Base-by-base conservation (phyloP, 2,113 vertebrate genomes). In the Macaca mulatta region DNA sequence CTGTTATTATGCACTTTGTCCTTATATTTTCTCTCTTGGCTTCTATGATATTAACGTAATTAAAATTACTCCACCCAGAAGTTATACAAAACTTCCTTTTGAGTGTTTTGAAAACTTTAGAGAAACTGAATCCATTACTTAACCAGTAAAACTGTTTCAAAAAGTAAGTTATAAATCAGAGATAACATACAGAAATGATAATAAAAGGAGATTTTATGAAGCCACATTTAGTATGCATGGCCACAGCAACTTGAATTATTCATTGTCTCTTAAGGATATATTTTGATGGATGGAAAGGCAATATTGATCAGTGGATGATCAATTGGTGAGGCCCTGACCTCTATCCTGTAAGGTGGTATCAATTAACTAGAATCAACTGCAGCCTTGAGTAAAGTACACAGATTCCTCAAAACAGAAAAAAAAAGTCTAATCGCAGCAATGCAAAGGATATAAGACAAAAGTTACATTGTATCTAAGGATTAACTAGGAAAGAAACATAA, bases 101-200 rank as follows among this genome's bases (percentile, higher is more conserved):
- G 99, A 99, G 99, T 99, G 99, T 99, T 99, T 99, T 98, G 99
- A 99, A 99, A 99, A 99, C 99, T 99, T 99, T 99, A 99, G 99
- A 99, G 99, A 99, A 99, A 99, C 96, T 7, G 98, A 99, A 98
- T 99, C 99, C 97, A 98, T 99, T 98, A 99, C 99, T 98, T 99
- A 99, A 98, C 99, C 99, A 96, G 99, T 99, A 98, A 99, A 99
- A 98, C 98, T 99, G 93, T 99, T 99, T 98, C 99, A 99, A 98
- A 99, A 99, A 99, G 99, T 99, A 99, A 88, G 98, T 99, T 97
- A 99, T 99, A 84, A 99, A 99, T 98, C 99, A 99, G 2, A 99
- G 99, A 35, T 99, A 99, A 98, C 99, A 99, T 5, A 98, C 98
- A 72, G 99, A 99, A 93, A 99, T 99, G 99, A 99, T 99, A 84